phyloP scores from a whole-genome alignment of 2,797 vertebrate species.

The Eulemur coronatus region DNA sequence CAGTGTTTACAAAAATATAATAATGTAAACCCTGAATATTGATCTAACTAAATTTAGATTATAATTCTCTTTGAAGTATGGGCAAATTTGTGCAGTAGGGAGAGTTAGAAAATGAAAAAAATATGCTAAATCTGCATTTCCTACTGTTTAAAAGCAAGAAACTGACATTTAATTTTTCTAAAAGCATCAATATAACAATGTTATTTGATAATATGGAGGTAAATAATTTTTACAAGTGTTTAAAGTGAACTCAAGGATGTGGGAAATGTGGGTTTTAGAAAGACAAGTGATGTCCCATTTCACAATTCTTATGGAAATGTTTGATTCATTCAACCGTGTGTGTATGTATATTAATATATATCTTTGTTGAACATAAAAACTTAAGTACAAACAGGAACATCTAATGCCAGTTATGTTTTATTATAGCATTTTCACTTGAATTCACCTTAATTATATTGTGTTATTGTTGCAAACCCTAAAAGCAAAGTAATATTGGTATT shows the following conservation, averaged over 20 bases:
- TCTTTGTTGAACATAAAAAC: background rate
- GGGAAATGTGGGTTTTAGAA: background rate
- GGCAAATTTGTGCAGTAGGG: background rate
- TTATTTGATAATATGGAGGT: background rate
- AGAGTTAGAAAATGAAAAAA: background rate
- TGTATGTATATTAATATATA: background rate
- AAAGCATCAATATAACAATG: background rate
- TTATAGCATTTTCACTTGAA: background rate
- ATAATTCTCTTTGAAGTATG: background rate
- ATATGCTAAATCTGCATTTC: background rate
- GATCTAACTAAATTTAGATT: background rate
- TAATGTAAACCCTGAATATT: background rate
- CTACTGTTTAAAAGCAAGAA: background rate
- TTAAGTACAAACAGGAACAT: background rate
- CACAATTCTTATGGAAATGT: background rate
- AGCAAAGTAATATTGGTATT: constrained; percentile 2
- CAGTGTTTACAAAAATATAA: background rate
- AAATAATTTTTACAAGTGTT: background rate
- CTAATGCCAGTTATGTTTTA: background rate
- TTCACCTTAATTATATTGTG: background rate
- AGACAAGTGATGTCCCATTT: background rate
- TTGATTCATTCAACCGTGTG: background rate
- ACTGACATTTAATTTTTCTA: background rate
- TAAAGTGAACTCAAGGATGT: background rate
- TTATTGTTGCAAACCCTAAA: background rate